Base-by-base conservation (phyloP, 2,797 vertebrate species). In the Clarias fuscus region DNA sequence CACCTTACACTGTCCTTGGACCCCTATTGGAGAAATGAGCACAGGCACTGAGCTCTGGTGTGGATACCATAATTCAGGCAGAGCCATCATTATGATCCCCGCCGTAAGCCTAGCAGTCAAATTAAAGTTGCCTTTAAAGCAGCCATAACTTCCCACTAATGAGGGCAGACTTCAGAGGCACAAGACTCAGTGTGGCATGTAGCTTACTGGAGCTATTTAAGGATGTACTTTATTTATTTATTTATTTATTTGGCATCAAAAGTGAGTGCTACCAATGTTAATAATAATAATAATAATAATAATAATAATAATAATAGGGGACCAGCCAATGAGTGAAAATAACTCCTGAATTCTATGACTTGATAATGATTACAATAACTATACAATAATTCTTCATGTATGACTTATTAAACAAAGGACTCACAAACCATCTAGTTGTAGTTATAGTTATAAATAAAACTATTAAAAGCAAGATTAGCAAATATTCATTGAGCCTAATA, bases 141-240 rank as follows among this genome's bases (percentile, higher is more conserved):
- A 91, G 85, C 89, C 84, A 79, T 85, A 88, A 91, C 87, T 90
- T 87, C 80, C 83, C 85, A 53, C 88, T 93, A 92, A 94, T 93
- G 91, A 94, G 92, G 84, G 73, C 68, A 84, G 87, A 83, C 86
- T 84, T 89, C 89, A 87, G 84, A 91, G 87, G 89, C 79, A 86
- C 88, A 90, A 85, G 92, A 88, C 91, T 92, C 86, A 82, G 87
- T 92, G 88, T 91, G 90, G 90, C 90, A 91, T 88, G 82, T 84
- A 80, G 88, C 89, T 90, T 84, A 86, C 85, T 75, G 82, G 6
- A 33, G 85, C 88, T 81, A 88, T 91, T 84, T 88, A 79, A 91
- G 78, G 80, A 89, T 89, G 72, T 71, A 73, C 90, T 81, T 17
- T 90, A 67, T 48, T 70, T 77, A 62, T 65, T 84, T 85, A 88